Percentiles rank a stretch among this genome's conserved stretches.
phyloP scores from a whole-genome alignment of 2,888 invertebrate genomes.

The Himalopsyche kuldschensis region DNA sequence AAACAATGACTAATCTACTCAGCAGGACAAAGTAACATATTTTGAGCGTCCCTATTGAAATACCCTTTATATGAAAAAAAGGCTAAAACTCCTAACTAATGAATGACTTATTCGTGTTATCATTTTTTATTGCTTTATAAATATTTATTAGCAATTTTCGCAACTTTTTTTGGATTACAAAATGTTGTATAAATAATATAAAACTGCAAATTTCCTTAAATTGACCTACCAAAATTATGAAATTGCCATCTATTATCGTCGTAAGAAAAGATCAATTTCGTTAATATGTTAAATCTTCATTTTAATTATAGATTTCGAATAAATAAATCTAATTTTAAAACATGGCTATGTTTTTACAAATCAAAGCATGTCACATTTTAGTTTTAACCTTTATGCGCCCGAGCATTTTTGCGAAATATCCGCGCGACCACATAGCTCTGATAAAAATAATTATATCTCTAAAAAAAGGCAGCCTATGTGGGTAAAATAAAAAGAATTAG shows the following conservation, averaged over 20 bases:
- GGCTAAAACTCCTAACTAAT: neutral
- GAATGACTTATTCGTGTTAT: neutral
- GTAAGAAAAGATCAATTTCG: neutral
- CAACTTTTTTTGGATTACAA: neutral
- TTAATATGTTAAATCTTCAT: neutral
- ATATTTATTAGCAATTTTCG: neutral
- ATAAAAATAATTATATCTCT: too few relatives aligned
- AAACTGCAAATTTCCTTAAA: neutral
- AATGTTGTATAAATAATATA: neutral
- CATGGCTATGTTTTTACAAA: too few relatives aligned
- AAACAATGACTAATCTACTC: too few relatives aligned
- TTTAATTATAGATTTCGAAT: neutral
- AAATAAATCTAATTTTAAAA: too few relatives aligned
- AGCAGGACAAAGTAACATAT: too few relatives aligned
- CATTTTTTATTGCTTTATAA: neutral
- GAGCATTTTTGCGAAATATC: too few relatives aligned
- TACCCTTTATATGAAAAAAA: neutral
- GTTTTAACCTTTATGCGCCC: too few relatives aligned
- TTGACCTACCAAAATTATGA: neutral
- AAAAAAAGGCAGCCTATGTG: too few relatives aligned
- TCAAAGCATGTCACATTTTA: too few relatives aligned
- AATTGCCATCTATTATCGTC: neutral
- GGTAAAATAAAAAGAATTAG: too few relatives aligned
- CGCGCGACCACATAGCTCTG: too few relatives aligned
- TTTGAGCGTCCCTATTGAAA: too few relatives aligned